phyloP scores from a whole-genome alignment of 1,140 invertebrate species.

The Pygmarrhopalites habei region DNA sequence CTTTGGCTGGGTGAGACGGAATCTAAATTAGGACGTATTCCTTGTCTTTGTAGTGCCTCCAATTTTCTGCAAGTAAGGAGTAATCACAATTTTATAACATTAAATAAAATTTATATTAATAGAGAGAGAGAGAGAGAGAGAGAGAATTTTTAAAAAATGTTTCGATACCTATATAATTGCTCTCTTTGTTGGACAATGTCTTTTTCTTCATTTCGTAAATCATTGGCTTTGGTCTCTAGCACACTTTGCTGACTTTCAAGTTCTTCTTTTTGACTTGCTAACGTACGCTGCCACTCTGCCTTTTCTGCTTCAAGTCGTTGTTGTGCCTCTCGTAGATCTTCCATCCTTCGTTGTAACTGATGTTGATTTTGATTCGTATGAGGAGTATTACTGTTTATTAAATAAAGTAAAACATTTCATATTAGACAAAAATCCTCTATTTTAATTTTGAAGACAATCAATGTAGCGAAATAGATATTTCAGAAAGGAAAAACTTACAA shows the following conservation, averaged over 20 bases:
- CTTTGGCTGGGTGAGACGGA: constrained; percentile 24
- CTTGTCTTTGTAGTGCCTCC: constrained; percentile 34
- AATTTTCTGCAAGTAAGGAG: constrained; percentile 33
- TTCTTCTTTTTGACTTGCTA: constrained; percentile 28
- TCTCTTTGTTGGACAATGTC: constrained; percentile 80
- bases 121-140: not conserved
- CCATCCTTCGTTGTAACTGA: constrained; percentile 33
- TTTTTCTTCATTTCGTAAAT: constrained; percentile 54
- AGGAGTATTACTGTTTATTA: too few species aligned
- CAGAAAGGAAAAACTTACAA: too few species aligned
- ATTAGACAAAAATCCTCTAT: too few species aligned
- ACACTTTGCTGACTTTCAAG: constrained; percentile 24
- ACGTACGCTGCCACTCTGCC: constrained; percentile 31
- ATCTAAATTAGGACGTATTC: constrained; percentile 29
- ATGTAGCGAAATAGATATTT: too few species aligned
- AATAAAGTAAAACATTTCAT: too few species aligned
- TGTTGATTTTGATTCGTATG: constrained; percentile 29
- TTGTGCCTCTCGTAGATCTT: constrained; percentile 36
- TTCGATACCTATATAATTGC: constrained; percentile 61
- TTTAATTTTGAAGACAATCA: too few species aligned
- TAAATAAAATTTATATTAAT: not conserved
- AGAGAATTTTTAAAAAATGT: not conserved
- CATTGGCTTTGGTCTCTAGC: constrained; percentile 15
- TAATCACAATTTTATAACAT: too few species aligned
- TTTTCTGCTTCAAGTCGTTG: constrained; percentile 35